These are phyloP conservation scores for Volucella inflata DNA, from an alignment of 2,888 invertebrate genomes.

Conservation along the genomic window DNA sequence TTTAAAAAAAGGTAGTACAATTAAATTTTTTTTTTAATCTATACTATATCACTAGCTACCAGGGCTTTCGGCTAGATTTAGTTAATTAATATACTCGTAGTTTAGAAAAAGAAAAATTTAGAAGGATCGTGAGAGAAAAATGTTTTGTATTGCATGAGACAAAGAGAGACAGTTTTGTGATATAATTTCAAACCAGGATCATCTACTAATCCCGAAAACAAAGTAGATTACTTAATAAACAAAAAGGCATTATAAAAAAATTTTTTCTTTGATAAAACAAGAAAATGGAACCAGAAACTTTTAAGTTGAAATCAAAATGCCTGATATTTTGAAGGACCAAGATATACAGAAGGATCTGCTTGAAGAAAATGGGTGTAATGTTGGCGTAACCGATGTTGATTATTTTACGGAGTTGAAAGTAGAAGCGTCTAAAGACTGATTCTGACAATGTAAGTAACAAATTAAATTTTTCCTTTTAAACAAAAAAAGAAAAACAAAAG, in stretches of 20 bases:
- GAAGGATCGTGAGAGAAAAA: background rate
- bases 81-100: no score
- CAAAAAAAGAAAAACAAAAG: no score
- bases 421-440: background rate
- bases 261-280: no score
- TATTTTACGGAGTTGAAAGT: background rate
- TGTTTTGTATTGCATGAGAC: background rate
- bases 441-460: slow-evolving; percentile 15
- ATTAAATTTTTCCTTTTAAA: slow-evolving; percentile 15
- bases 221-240: background rate
- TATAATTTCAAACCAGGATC: background rate
- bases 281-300: slow-evolving; percentile 9
- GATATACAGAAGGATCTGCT: background rate
- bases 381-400: slow-evolving; percentile 10
- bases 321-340: background rate
- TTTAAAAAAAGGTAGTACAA: no score
- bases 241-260: no score
- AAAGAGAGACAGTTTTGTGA: slow-evolving; percentile 2
- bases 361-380: slow-evolving; percentile 5
- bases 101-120: background rate
- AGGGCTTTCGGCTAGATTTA: no score
- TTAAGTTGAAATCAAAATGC: background rate
- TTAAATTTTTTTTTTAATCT: no score
- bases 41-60: no score
- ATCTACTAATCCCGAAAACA: background rate